phyloP scores from a whole-genome alignment of 2,888 invertebrate species.

The Drosophila prolongata region DNA sequence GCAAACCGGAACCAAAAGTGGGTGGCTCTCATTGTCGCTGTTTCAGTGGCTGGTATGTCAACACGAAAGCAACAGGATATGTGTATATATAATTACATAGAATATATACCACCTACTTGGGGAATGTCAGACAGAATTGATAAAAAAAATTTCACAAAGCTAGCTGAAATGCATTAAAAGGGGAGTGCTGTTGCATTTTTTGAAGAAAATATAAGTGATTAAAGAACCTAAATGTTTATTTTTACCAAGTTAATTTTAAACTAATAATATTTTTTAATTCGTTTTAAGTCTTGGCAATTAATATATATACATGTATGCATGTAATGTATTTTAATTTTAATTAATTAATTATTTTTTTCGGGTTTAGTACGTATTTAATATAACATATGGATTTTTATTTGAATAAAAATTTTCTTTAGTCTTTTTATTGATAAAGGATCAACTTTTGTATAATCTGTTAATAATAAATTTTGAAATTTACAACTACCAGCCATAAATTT shows the following conservation, averaged over 20 bases:
- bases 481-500: constrained; percentile 20
- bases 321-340: too few species aligned
- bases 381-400: too few species aligned
- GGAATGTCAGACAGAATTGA: constrained; percentile 10
- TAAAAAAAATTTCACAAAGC: not conserved
- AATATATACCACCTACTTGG: constrained; percentile 18
- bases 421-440: too few species aligned
- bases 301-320: too few species aligned
- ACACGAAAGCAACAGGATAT: constrained; percentile 42
- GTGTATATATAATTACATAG: constrained; percentile 20
- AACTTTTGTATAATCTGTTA: not conserved
- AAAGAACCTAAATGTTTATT: too few species aligned
- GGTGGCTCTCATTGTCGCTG: constrained; percentile 27
- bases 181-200: not conserved
- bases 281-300: too few species aligned
- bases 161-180: not conserved
- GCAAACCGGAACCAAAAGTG: constrained; percentile 32
- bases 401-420: too few species aligned
- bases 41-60: constrained; percentile 13
- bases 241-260: too few species aligned
- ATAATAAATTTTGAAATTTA: not conserved
- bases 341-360: too few species aligned
- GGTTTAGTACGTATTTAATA: too few species aligned
- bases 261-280: too few species aligned
- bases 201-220: not conserved